These are phyloP conservation scores for Zele albiditarsus DNA, from an alignment of 2,888 invertebrate species.

Conservation along the genomic window DNA sequence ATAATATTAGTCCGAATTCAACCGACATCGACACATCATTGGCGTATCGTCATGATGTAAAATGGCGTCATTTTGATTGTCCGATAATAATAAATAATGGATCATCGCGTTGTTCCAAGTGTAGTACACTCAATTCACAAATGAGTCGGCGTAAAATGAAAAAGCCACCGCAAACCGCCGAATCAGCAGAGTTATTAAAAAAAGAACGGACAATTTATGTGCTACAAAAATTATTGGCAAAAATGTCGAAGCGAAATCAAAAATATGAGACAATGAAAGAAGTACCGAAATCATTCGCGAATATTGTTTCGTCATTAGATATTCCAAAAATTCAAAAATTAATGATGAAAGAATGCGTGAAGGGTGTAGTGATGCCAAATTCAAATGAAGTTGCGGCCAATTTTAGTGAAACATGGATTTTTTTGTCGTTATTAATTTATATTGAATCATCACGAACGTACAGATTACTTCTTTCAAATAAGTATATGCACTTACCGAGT, in stretches of 20 bases:
- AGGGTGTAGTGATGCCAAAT: slow-evolving; percentile 44
- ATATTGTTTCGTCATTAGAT: slow-evolving; percentile 52
- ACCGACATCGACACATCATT: slow-evolving; percentile 46
- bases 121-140: slow-evolving; percentile 52
- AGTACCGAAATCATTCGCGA: slow-evolving; percentile 42
- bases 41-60: slow-evolving; percentile 61
- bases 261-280: slow-evolving; percentile 45
- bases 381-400: slow-evolving; percentile 49
- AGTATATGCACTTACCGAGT: slow-evolving; percentile 59
- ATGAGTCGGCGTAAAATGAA: slow-evolving; percentile 45
- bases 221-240: slow-evolving; percentile 51
- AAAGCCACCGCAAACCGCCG: slow-evolving; percentile 43
- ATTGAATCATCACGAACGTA: slow-evolving; percentile 60
- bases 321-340: slow-evolving; percentile 61
- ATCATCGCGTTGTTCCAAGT: slow-evolving; percentile 61
- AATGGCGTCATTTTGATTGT: slow-evolving; percentile 65
- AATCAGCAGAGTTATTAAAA: slow-evolving; percentile 46
- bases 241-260: slow-evolving; percentile 49
- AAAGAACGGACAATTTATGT: slow-evolving; percentile 52
- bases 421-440: slow-evolving; percentile 60
- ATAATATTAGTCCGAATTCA: slow-evolving; percentile 44
- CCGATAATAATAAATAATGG: slow-evolving; percentile 63
- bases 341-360: slow-evolving; percentile 61
- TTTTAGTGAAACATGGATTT: slow-evolving; percentile 61
- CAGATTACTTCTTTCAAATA: slow-evolving; percentile 57